Evolutionary conservation across 1,140 invertebrate genomes (phyloP).

Genomic region (Scaptomyza pallida): DNA sequence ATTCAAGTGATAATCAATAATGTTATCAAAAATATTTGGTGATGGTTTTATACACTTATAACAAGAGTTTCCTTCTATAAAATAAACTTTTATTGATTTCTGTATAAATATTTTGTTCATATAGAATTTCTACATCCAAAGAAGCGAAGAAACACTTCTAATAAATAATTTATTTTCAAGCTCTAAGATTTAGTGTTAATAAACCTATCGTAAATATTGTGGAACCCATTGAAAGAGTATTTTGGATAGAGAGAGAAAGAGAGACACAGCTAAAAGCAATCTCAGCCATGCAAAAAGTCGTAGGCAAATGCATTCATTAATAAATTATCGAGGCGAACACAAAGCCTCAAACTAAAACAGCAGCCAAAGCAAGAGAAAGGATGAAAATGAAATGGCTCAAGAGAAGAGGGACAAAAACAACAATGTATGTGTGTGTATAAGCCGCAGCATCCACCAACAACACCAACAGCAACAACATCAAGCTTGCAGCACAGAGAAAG

Average conservation of each 20-base stretch:
- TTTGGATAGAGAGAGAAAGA: too few species aligned
- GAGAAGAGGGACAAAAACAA: slow-evolving; percentile 27
- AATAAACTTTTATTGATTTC: too few species aligned
- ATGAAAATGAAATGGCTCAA: slow-evolving; percentile 5
- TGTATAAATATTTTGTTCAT: too few species aligned
- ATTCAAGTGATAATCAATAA: slow-evolving; percentile 15
- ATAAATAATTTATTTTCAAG: neutral
- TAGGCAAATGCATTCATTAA: slow-evolving; percentile 79
- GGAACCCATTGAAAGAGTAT: neutral
- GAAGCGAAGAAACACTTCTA: neutral
- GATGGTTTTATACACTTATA: too few species aligned
- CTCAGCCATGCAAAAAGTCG: slow-evolving; percentile 49
- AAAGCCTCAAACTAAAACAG: slow-evolving; percentile 69
- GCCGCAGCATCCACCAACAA: slow-evolving; percentile 53
- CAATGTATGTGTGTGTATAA: too few species aligned
- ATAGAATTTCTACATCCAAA: neutral
- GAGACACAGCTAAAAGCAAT: slow-evolving; percentile 40
- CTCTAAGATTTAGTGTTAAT: neutral
- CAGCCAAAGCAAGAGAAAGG: slow-evolving; percentile 6
- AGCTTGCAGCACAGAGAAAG: neutral
- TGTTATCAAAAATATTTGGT: neutral
- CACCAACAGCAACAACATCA: slow-evolving; percentile 44
- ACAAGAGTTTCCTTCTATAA: too few species aligned
- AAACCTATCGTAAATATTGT: neutral
- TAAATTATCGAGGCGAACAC: slow-evolving; percentile 68